Conservation (phyloP, 2,113 vertebrate genomes). For the Gymnorhina tibicen region DNA sequence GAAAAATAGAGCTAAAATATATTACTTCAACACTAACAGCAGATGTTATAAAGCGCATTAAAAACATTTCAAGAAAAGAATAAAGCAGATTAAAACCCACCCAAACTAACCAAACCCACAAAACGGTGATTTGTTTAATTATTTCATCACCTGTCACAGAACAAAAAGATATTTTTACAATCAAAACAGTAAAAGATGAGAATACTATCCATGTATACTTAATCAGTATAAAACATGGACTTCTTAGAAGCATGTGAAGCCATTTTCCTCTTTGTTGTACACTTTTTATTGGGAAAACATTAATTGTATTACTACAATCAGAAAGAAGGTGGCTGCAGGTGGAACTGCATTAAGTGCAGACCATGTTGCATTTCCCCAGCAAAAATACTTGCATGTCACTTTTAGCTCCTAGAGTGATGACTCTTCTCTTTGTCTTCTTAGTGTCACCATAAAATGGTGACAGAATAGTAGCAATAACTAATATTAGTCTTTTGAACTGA, state of each 20-base stretch:
- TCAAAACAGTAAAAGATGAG: neutral
- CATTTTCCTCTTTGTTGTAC: neutral
- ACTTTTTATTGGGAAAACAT: neutral
- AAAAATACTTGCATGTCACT: neutral
- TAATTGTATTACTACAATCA: neutral
- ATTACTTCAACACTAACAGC: neutral
- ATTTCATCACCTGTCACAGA: neutral
- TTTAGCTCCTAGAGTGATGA: neutral
- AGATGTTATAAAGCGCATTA: neutral
- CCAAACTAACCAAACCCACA: neutral
- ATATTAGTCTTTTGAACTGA: neutral
- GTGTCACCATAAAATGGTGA: neutral
- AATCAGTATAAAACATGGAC: neutral
- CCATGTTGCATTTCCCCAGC: neutral
- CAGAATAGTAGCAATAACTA: neutral
- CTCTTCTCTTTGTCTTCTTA: neutral
- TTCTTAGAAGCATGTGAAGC: neutral
- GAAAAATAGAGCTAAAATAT: slow-evolving; percentile 21
- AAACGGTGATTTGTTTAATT: neutral
- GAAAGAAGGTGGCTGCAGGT: neutral
- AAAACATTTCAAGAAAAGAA: neutral
- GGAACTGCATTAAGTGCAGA: neutral
- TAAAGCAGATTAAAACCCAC: neutral
- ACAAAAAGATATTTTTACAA: neutral
- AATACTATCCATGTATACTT: neutral